Percentiles rank a stretch among this genome's conserved stretches.
phyloP scores from a whole-genome alignment of 2,797 vertebrate species.

The Poecilia wingei region DNA sequence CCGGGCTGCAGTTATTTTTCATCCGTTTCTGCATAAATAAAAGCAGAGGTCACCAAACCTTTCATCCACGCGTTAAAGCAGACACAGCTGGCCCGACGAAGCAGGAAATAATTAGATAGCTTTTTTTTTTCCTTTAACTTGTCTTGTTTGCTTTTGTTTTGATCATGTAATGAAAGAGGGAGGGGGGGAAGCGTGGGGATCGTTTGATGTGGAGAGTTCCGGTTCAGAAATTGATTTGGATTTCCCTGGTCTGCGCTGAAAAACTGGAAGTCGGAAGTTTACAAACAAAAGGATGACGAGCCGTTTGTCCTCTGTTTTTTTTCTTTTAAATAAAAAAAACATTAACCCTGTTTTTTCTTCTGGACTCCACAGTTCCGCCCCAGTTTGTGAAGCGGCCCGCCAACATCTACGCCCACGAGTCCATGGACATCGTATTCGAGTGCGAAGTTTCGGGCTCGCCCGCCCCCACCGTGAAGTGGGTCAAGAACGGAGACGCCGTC shows the following conservation, averaged over 20 bases:
- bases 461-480: slow-evolving; percentile 94
- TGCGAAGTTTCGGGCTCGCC: slow-evolving; percentile 93
- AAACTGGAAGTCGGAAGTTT: background rate
- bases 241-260: background rate
- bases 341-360: background rate
- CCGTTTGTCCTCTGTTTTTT: background rate
- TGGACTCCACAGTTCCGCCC: slow-evolving; percentile 83
- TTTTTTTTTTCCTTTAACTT: background rate
- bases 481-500: slow-evolving; percentile 96
- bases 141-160: slow-evolving; percentile 28
- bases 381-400: slow-evolving; percentile 86
- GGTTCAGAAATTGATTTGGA: background rate
- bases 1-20: slow-evolving; percentile 20
- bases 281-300: background rate
- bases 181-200: slow-evolving; percentile 17
- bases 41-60: slow-evolving; percentile 13
- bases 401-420: slow-evolving; percentile 93
- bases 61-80: slow-evolving; percentile 17
- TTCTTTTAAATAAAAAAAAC: background rate
- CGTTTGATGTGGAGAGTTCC: slow-evolving; percentile 32
- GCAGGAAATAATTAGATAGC: slow-evolving; percentile 25
- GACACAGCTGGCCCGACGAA: slow-evolving; percentile 17
- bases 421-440: slow-evolving; percentile 95
- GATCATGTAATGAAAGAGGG: slow-evolving; percentile 24
- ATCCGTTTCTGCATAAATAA: slow-evolving; percentile 7